Conservation (phyloP, 1,140 invertebrate species). For the Lutraria rhynchaena region DNA sequence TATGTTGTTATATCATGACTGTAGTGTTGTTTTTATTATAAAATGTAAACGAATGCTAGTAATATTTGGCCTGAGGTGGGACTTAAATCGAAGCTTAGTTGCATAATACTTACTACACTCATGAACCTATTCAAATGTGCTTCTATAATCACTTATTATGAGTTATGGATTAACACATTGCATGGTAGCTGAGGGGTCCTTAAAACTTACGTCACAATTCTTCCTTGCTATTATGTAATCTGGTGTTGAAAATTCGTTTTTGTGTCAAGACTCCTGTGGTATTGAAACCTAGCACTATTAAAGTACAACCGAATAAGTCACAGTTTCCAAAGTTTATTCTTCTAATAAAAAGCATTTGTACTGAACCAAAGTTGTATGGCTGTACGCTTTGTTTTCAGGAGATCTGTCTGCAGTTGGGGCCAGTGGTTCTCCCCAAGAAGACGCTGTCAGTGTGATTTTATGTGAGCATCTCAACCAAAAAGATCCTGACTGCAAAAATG, state of each 20-base stretch:
- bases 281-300: not conserved
- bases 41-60: too few relatives aligned
- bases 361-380: not conserved
- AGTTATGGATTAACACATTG: too few relatives aligned
- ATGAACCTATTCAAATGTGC: too few relatives aligned
- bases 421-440: constrained; percentile 31
- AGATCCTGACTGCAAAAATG: constrained; percentile 19
- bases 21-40: too few relatives aligned
- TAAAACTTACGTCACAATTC: not conserved
- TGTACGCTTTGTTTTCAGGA: constrained; percentile 20
- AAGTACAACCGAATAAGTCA: not conserved
- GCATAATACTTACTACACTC: too few relatives aligned
- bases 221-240: not conserved
- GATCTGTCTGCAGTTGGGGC: constrained; percentile 38
- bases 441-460: not conserved
- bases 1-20: too few relatives aligned
- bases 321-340: not conserved
- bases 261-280: not conserved
- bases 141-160: too few relatives aligned
- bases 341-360: too few relatives aligned
- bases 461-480: constrained; percentile 43
- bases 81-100: too few relatives aligned
- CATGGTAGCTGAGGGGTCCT: too few relatives aligned
- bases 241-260: not conserved
- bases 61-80: too few relatives aligned